phyloP scores from a whole-genome alignment of 2,113 vertebrate species.

The Atractosteus spatula region DNA sequence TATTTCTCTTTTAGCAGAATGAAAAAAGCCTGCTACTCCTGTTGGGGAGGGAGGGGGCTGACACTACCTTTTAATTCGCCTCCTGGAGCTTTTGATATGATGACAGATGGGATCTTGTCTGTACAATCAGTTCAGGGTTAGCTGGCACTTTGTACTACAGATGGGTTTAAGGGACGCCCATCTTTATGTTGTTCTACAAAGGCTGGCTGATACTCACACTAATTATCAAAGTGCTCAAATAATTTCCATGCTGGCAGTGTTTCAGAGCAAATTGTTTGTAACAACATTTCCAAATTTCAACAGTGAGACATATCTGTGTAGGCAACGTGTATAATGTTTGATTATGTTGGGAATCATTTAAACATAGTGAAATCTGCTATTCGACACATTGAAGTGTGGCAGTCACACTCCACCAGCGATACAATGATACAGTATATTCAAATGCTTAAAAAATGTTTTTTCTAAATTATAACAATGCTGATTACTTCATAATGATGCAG shows the following conservation, averaged over 20 bases:
- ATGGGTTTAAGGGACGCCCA: constrained; percentile 47
- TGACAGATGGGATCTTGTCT: constrained; percentile 32
- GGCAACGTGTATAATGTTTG: no score
- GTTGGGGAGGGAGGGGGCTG: background rate
- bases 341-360: no score
- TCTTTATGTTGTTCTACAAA: constrained; percentile 33
- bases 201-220: constrained; percentile 36
- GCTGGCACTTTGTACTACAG: constrained; percentile 37
- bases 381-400: no score
- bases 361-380: no score
- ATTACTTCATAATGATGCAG: no score
- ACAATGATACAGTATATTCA: no score
- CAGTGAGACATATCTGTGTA: no score
- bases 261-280: constrained; percentile 40
- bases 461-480: no score
- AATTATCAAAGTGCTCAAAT: constrained; percentile 42
- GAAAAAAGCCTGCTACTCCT: background rate
- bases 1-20: constrained; percentile 17
- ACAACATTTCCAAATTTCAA: constrained; percentile 2
- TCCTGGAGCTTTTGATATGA: constrained; percentile 15
- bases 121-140: constrained; percentile 5
- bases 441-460: no score
- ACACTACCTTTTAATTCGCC: constrained; percentile 22
- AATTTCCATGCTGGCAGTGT: constrained; percentile 39
- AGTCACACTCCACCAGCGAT: no score